Conservation (phyloP, 2,113 vertebrate species). For the Eudyptes chrysolophus region DNA sequence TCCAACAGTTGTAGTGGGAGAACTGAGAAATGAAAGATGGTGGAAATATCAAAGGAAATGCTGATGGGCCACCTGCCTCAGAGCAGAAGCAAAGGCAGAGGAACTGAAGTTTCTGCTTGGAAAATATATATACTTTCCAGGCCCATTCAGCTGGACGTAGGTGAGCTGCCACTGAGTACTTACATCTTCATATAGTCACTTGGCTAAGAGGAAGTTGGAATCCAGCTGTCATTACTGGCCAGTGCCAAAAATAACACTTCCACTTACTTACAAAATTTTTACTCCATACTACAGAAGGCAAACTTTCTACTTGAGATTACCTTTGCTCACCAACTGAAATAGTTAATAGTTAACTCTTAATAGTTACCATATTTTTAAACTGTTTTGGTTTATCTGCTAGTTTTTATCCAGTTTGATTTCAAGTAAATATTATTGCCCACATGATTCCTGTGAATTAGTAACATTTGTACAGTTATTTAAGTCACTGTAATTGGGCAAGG, state of each 20-base stretch:
- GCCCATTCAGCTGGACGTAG: accelerated
- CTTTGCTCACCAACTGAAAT: background rate
- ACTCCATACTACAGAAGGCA: background rate
- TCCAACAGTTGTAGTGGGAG: background rate
- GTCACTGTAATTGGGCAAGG: background rate
- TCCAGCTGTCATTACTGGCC: background rate
- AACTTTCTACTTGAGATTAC: background rate
- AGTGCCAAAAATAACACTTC: background rate
- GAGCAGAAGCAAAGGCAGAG: background rate
- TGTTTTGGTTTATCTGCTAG: background rate
- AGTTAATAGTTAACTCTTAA: background rate
- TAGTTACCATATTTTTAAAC: background rate
- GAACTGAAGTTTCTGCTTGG: background rate
- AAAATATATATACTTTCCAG: background rate
- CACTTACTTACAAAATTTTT: background rate
- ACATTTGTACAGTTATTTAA: background rate
- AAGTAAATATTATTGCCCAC: background rate
- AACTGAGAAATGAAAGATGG: background rate
- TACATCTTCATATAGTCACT: background rate
- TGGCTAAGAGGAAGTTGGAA: background rate
- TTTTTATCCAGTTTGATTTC: background rate
- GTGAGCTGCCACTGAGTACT: background rate
- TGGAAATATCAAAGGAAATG: background rate
- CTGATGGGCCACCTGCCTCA: background rate
- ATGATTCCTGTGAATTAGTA: background rate